These are phyloP conservation scores for Bombus breviceps DNA, from an alignment of 1,140 invertebrate genomes.

Conservation along the genomic window DNA sequence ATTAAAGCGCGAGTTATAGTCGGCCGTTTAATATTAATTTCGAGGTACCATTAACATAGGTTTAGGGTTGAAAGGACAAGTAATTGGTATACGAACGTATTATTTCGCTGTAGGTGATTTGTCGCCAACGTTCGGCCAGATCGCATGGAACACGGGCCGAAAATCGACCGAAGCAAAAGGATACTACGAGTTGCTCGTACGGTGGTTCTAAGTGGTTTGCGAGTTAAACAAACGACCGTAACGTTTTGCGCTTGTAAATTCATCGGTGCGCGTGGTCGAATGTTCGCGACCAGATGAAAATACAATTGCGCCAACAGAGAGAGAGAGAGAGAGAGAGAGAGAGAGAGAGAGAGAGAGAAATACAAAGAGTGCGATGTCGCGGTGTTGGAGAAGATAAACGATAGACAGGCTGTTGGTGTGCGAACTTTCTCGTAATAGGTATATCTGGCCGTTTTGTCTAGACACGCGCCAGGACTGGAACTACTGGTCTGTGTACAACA, in stretches of 20 bases:
- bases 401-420: not conserved
- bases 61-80: constrained; percentile 53
- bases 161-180: constrained; percentile 33
- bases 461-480: not conserved
- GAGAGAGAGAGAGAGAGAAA: not conserved
- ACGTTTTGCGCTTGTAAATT: not conserved
- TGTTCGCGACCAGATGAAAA: not conserved
- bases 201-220: constrained; percentile 1
- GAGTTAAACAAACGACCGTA: not conserved
- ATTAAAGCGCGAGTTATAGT: constrained; percentile 40
- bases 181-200: not conserved
- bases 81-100: constrained; percentile 46
- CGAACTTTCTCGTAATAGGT: constrained; percentile 18
- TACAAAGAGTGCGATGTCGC: not conserved
- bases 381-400: constrained; percentile 19
- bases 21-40: constrained; percentile 46
- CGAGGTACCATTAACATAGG: constrained; percentile 36
- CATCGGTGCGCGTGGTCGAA: not conserved
- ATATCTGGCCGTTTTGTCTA: constrained; percentile 41
- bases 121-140: constrained; percentile 12
- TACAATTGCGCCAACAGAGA: not conserved
- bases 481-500: constrained; percentile 28
- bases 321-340: not conserved
- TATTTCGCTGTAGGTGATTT: constrained; percentile 36
- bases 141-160: not conserved